phyloP scores from a whole-genome alignment of 2,113 vertebrate genomes.

The Oriolus oriolus region DNA sequence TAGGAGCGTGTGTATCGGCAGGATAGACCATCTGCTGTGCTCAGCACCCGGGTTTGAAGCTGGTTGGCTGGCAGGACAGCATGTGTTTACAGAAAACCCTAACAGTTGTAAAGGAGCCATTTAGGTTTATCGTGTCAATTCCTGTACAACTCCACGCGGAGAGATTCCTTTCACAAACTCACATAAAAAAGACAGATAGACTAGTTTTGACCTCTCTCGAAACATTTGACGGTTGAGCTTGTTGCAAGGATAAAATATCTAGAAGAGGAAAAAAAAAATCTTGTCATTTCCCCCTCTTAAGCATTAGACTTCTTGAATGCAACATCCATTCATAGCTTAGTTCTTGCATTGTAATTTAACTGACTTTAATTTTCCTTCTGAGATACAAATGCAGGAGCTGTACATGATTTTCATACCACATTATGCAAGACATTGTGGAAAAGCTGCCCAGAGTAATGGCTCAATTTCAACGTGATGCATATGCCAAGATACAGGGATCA shows the following conservation, averaged over 20 bases:
- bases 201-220: constrained; percentile 53
- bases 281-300: constrained; percentile 19
- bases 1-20: constrained; percentile 50
- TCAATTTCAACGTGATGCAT: neutral
- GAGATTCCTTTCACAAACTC: constrained; percentile 55
- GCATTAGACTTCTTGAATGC: constrained; percentile 7
- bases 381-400: neutral
- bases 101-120: constrained; percentile 68
- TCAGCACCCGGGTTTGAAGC: constrained; percentile 61
- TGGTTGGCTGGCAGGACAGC: constrained; percentile 67
- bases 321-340: constrained; percentile 37
- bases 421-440: neutral
- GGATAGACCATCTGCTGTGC: constrained; percentile 62
- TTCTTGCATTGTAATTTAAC: constrained; percentile 48
- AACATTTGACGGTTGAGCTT: constrained; percentile 35
- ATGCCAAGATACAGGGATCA: constrained; percentile 31
- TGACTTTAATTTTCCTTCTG: constrained; percentile 57
- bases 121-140: constrained; percentile 67
- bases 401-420: constrained; percentile 6
- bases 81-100: constrained; percentile 68
- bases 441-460: constrained; percentile 30
- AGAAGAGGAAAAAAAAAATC: neutral
- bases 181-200: constrained; percentile 53
- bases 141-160: constrained; percentile 18
- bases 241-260: constrained; percentile 36